Evolutionary conservation across 53 echinoderm and acorn worm genomes (phyloP), one percentile per base, ranked within the genome.

Genomic region (Actinopyga echinites): DNA sequence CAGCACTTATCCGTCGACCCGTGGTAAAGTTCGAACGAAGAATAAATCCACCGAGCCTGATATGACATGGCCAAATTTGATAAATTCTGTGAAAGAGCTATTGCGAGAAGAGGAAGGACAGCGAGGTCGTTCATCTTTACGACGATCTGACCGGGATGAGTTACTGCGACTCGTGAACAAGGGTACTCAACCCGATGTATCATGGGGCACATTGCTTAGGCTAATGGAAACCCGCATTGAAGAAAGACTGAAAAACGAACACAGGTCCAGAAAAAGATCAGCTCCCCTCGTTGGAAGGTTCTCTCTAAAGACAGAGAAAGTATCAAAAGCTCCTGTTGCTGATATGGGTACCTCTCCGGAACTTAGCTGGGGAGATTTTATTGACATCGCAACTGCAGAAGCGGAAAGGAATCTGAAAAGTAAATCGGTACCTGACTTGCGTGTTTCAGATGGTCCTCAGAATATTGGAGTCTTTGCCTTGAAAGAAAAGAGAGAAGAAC

Each of bases 321-420:
- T 8, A 25, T 23, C 89, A 20, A 85, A 69, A 57, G 7, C 60
- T 9, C 30, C 60, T 13, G 30, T 71, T 20, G 59, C 69, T 49
- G 85, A 89, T 54, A 53, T 56, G 31, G 71, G 79, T 1, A 89
- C 89, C 6, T 71, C 85, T 37, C 89, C 89, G 19, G 89, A 89
- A 44, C 85, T 89, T 0, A 79, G 80, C 6, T 89, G 89, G 89
- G 26, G 69, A 26, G 85, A 89, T 12, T 20, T 89, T 57, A 80
- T 89, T 26, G 79, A 79, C 24, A 89, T 89, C 43, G 85, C 85
- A 49, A 80, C 80, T 31, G 69, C 61, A 26, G 85, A 89, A 64
- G 78, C 89, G 21, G 89, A 89, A 73, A 78, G 52, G 17, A 58
- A 80, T 66, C 45, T 80, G 30, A 89, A 68, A 34, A 78, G 58